Percentiles rank a stretch among this genome's conserved stretches.
These are phyloP conservation scores for Bombylius major DNA, from an alignment of 2,888 invertebrate genomes.

Conservation along the genomic window DNA sequence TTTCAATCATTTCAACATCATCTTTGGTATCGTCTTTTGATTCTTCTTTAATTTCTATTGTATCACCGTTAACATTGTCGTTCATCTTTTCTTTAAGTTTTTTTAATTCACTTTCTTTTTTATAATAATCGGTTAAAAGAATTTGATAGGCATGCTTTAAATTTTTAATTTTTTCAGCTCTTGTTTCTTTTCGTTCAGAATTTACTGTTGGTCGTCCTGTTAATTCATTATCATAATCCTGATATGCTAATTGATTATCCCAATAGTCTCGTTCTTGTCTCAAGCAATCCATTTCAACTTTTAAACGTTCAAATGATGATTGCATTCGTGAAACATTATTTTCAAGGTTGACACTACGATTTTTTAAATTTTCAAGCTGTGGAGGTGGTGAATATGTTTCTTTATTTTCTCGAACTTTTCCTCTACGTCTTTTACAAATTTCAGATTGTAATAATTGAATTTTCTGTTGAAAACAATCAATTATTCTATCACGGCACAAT, in stretches of 20 bases:
- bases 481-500: slow-evolving; percentile 6
- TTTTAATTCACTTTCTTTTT: slow-evolving; percentile 29
- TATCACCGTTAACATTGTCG: background rate
- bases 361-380: background rate
- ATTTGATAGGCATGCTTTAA: slow-evolving; percentile 30
- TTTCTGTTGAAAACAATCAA: slow-evolving; percentile 13
- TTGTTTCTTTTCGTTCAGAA: slow-evolving; percentile 15
- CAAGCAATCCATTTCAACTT: slow-evolving; percentile 9
- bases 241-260: background rate
- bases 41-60: background rate
- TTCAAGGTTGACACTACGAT: background rate
- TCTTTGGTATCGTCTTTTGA: background rate
- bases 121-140: slow-evolving; percentile 25
- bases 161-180: slow-evolving; percentile 20
- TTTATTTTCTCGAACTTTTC: background rate
- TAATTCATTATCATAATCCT: background rate
- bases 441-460: slow-evolving; percentile 11
- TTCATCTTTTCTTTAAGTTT: slow-evolving; percentile 14
- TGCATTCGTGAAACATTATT: slow-evolving; percentile 2
- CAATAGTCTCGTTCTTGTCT: slow-evolving; percentile 6
- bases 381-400: background rate
- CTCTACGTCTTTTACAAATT: slow-evolving; percentile 3
- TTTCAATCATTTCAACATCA: slow-evolving; percentile 5
- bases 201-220: background rate
- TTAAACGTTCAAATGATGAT: slow-evolving; percentile 7